These are phyloP conservation scores for Thalassoma bifasciatum DNA, from an alignment of 2,113 vertebrate species.

Conservation along the genomic window DNA sequence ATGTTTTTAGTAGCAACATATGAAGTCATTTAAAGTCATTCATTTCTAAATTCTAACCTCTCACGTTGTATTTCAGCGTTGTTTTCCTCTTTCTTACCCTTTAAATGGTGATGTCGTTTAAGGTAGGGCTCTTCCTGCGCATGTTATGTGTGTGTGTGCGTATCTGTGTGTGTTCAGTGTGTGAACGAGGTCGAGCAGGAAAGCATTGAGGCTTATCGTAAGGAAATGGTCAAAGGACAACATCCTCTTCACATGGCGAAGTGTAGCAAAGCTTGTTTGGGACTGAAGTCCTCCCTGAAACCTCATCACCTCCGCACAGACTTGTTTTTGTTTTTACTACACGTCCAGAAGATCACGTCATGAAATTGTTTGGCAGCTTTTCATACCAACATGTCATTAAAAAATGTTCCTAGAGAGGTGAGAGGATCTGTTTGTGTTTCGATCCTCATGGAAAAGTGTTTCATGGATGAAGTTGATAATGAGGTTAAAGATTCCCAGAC, in stretches of 20 bases:
- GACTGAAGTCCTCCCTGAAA: constrained; percentile 1
- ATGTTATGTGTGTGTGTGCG: constrained; percentile 21
- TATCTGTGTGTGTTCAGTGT: constrained; percentile 36
- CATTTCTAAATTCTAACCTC: background rate
- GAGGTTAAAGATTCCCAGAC: background rate
- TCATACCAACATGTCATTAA: background rate
- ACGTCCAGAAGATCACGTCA: constrained; percentile 7
- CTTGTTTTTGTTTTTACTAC: constrained; percentile 20
- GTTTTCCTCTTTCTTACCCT: background rate
- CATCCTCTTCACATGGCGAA: constrained; percentile 76
- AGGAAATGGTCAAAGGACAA: constrained; percentile 84
- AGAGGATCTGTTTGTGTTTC: no score
- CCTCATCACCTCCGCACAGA: constrained; percentile 33
- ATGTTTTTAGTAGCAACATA: no score
- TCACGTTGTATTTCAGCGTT: constrained; percentile 3
- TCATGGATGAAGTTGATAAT: no score
- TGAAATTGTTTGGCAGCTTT: background rate
- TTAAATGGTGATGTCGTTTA: constrained; percentile 61
- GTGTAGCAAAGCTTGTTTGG: constrained; percentile 40
- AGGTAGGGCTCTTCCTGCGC: constrained; percentile 47
- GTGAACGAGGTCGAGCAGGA: constrained; percentile 77
- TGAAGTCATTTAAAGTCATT: background rate
- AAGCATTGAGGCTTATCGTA: constrained; percentile 78
- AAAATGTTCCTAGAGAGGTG: no score
- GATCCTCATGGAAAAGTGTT: no score